Base-by-base conservation (phyloP, 2,797 vertebrate genomes). In the Lithobates pipiens region DNA sequence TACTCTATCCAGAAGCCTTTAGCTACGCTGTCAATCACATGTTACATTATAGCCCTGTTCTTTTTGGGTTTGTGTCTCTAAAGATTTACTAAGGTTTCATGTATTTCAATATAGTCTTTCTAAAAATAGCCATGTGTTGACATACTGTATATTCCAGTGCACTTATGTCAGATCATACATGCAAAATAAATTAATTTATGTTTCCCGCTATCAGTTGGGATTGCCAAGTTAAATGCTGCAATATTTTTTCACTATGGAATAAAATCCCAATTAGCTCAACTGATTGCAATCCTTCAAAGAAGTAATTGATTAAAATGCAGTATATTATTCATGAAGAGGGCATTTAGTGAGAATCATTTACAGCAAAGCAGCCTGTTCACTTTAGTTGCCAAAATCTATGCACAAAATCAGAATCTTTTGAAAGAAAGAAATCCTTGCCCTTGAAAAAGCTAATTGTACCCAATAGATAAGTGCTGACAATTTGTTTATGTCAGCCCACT, bases 231-330 rank as follows among this genome's bases (percentile, higher is more conserved):
- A 29, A 78, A 78, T 68, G 39, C 77, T 46, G 57, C 23, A 61
- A 68, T 29, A 78, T 78, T 78, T 69, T 50, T 61, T 50, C 27
- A 29, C 23, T 67, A 39, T 70, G 27, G 27, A 18, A 69, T 84
- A 70, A 74, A 90, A 91, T 87, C 75, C 80, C 83, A 88, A 71
- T 65, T 71, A 71, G 23, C 46, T 77, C 65, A 73, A 67, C 54
- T 71, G 13, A 25, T 76, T 84, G 77, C 76, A 75, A 54, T 75
- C 44, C 69, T 54, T 70, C 73, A 61, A 80, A 80, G 79, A 84
- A 68, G 69, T 84, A 84, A 84, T 81, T 84, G 67, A 77, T 77
- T 63, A 70, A 69, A 76, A 76, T 50, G 82, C 75, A 78, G 71
- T 63, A 61, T 76, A 84, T 61, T 76, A 80, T 84, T 80, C 63